These are phyloP conservation scores for Corythaeola cristata DNA, from an alignment of 2,113 vertebrate species.

Conservation along the genomic window DNA sequence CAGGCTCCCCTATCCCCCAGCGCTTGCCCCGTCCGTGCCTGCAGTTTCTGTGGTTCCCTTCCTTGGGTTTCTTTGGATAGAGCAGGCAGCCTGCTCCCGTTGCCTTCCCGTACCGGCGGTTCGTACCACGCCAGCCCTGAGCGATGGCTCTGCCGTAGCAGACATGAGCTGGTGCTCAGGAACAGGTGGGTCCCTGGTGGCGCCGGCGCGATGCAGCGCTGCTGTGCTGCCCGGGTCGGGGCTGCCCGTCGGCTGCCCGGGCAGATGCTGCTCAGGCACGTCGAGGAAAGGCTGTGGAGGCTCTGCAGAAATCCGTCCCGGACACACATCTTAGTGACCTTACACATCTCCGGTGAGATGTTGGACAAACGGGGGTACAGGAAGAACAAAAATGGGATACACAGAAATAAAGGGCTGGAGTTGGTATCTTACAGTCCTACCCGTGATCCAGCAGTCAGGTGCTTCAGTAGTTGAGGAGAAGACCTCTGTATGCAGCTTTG, in stretches of 20 bases:
- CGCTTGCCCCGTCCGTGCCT: accelerated
- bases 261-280: accelerated
- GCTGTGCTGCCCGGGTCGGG: not conserved
- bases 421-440: not conserved
- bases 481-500: no score
- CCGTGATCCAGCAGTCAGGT: not conserved
- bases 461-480: not conserved
- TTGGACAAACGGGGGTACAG: no score
- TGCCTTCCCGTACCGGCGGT: no score
- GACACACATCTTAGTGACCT: not conserved
- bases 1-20: accelerated
- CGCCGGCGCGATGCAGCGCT: not conserved
- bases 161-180: not conserved
- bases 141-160: accelerated
- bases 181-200: no score
- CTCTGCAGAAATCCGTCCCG: not conserved
- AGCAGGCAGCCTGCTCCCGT: not conserved
- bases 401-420: not conserved
- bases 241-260: no score
- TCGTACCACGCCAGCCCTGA: accelerated
- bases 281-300: not conserved
- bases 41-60: not conserved
- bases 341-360: not conserved
- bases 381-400: not conserved
- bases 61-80: not conserved